Base-by-base conservation (phyloP, 2,888 invertebrate genomes). In the Oligia fasciuncula region DNA sequence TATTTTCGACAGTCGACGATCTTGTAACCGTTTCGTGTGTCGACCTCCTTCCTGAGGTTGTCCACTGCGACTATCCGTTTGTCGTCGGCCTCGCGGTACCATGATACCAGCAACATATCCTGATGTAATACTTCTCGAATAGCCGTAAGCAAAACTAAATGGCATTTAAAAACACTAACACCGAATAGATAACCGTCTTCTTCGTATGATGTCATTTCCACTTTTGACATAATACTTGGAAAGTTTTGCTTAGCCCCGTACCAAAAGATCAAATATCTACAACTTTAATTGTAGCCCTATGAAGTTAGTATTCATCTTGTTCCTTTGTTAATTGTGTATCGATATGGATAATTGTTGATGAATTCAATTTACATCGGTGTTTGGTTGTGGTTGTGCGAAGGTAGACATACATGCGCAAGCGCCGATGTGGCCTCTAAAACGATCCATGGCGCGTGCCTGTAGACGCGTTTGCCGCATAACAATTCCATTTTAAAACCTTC, bases 391-490 rank as follows among this genome's bases (percentile, higher is more conserved):
- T 88, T 78, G 86, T 87, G 85, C 72, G 82, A 85, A 88, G 89
- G 88, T 88, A 85, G 81, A 87, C 85, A 85, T 88, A 90, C 90
- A 89, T 88, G 90, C 91, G 90, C 90, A 83, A 84, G 83, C 83
- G 87, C 75, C 87, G 87, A 85, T 85, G 89, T 88, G 92, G 91
- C 91, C 91, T 91, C 91, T 90, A 90, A 88, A 91, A 83, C 90
- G 88, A 88, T 86, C 90, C 89, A 89, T 91, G 94, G 93, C 95
- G 94, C 94, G 95, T 95, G 95, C 95, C 93, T 91, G 83, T 85
- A 86, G 90, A 85, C 91, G 92, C 92, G 91, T 91, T 92, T 88
- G 90, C 89, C 92, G 94, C 94, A 94, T 94, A 94, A 93, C 93
- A 95, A 94, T 94, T 88, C 87, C 86, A 87, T 91, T 90, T 88